Conservation (phyloP, 2,797 vertebrate species). For the Sylvilagus floridanus region DNA sequence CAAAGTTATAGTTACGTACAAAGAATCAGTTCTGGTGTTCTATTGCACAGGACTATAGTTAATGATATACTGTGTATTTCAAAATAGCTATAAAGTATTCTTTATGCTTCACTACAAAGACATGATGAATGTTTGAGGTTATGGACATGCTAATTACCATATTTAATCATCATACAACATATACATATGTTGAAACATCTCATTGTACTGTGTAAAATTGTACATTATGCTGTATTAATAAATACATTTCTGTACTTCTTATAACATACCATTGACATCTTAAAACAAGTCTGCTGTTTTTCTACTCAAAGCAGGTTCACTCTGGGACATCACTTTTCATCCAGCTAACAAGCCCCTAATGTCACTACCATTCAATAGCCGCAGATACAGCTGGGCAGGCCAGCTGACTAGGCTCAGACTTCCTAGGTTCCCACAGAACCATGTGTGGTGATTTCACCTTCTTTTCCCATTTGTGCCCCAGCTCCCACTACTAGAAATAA, state of each 20-base stretch:
- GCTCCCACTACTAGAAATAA: background rate
- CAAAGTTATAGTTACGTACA: too few relatives aligned
- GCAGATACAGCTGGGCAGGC: accelerated
- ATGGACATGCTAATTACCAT: too few relatives aligned
- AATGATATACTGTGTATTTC: too few relatives aligned
- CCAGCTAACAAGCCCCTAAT: background rate
- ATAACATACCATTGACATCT: background rate
- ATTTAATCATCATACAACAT: too few relatives aligned
- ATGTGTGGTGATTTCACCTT: background rate
- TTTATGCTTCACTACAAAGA: too few relatives aligned
- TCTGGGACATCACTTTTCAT: background rate
- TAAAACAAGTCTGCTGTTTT: background rate
- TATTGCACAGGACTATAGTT: too few relatives aligned
- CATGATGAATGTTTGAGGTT: too few relatives aligned
- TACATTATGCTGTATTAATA: too few relatives aligned
- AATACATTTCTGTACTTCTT: background rate
- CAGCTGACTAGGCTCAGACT: background rate
- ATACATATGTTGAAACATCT: too few relatives aligned
- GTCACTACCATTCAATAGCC: background rate
- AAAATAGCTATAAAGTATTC: too few relatives aligned
- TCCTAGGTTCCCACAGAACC: background rate
- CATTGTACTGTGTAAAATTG: too few relatives aligned
- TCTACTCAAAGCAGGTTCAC: background rate
- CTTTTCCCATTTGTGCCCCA: background rate
- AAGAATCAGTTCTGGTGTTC: too few relatives aligned